phyloP scores from a whole-genome alignment of 2,888 invertebrate genomes.

The Linnaemya tessellans region DNA sequence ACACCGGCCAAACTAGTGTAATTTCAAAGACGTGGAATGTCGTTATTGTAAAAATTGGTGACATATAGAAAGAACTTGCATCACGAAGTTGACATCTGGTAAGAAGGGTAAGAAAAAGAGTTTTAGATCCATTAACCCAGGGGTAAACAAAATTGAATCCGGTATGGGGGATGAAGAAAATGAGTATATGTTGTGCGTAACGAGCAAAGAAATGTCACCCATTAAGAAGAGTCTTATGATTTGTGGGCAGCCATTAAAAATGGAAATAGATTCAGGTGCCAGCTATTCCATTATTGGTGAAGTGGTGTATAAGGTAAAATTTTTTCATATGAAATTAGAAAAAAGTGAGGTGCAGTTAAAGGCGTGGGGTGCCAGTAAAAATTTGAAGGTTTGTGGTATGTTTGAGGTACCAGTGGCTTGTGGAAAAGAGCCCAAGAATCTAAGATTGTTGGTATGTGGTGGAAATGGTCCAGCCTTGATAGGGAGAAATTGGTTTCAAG shows the following conservation, averaged over 20 bases:
- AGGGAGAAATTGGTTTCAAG: conserved; percentile 55
- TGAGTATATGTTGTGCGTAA: conserved; percentile 6
- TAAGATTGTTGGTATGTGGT: conserved; percentile 15
- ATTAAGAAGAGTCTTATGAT: conserved; percentile 1
- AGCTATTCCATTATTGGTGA: conserved; percentile 24
- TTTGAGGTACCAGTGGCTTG: conserved; percentile 8
- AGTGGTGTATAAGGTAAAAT: conserved; percentile 9
- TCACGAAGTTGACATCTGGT: no score
- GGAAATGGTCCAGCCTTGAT: conserved; percentile 42
- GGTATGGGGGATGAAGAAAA: background rate
- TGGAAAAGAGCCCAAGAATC: background rate
- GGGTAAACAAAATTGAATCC: conserved; percentile 10
- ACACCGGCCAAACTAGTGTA: conserved; percentile 20
- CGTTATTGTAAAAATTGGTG: no score
- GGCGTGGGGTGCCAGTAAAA: no score
- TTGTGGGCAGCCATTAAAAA: conserved; percentile 15
- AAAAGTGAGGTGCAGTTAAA: no score
- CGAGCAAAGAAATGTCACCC: background rate
- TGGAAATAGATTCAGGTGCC: conserved; percentile 45
- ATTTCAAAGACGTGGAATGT: no score
- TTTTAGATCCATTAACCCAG: no score
- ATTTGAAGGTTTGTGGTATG: conserved; percentile 4
- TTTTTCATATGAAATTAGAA: background rate
- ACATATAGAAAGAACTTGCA: no score
- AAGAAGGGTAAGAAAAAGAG: no score